Conservation (phyloP, 2,797 vertebrate genomes). For the Mormyrops boulengeri region DNA sequence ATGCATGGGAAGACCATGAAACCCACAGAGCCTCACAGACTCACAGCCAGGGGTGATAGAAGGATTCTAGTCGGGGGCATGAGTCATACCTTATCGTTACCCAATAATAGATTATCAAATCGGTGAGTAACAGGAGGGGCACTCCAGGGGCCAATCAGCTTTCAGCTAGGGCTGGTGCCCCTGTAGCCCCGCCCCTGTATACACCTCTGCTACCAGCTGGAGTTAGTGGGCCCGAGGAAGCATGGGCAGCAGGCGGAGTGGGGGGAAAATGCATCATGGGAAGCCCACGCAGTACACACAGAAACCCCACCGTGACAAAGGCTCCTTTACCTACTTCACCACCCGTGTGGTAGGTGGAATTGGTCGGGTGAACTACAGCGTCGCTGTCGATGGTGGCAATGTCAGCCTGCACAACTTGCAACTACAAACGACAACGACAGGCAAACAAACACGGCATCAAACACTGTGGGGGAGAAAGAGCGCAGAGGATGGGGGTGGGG, state of each 20-base stretch:
- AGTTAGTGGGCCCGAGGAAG: background rate
- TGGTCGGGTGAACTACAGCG: constrained; percentile 98
- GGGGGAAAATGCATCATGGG: constrained; percentile 63
- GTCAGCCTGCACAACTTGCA: constrained; percentile 99
- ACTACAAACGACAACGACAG: constrained; percentile 75
- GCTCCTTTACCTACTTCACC: constrained; percentile 99
- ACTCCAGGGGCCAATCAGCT: background rate
- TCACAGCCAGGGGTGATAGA: background rate
- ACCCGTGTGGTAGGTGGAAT: constrained; percentile 93
- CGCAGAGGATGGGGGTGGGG: constrained; percentile 18
- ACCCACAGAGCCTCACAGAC: background rate
- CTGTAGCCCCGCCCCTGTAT: background rate
- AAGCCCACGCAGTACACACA: constrained; percentile 9
- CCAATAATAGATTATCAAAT: background rate
- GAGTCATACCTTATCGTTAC: background rate
- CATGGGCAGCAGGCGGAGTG: constrained; percentile 30
- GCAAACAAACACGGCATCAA: constrained; percentile 50
- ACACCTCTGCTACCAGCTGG: background rate
- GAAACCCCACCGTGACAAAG: constrained; percentile 48
- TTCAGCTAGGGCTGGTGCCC: background rate
- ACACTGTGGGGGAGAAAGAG: constrained; percentile 46
- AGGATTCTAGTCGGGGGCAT: background rate
- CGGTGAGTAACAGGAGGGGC: background rate
- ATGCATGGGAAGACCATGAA: background rate
- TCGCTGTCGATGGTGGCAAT: constrained; percentile 97